Evolutionary conservation across 2,113 vertebrate species (phyloP), one percentile per base, ranked within the genome.

Genomic region (Neopipo cinnamomea): DNA sequence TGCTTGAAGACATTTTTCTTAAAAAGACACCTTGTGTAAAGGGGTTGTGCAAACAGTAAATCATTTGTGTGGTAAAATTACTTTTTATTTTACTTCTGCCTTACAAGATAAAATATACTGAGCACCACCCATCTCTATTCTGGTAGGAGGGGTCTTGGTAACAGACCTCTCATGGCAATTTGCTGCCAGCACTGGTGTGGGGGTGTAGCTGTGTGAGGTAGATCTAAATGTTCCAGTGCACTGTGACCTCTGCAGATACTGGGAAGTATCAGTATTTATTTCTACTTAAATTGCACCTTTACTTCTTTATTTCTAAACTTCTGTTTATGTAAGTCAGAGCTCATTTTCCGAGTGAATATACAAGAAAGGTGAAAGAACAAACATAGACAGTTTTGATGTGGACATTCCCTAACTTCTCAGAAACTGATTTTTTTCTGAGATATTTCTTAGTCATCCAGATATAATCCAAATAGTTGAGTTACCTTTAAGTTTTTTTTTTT

Each of bases 161-260:
- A 68, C 3, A 47, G 5, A 33, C 2, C 1, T 52, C 21, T 59
- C 3, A 2, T 37, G 30, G 13, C 21, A 80, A 21, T 18, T 47
- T 41, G 13, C 5, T 68, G 37, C 8, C 12, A 12, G 10, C 3
- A 9, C 3, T 44, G 37, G 5, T 12, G 44, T 14, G 39, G 16
- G 24, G 6, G 1, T 8, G 0, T 6, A 39, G 8, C 9, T 2
- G 0, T 50, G 39, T 46, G 22, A 55, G 20, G 23, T 33, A 12
- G 5, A 23, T 35, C 24, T 52, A 37, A 85, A 49, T 37, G 8
- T 53, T 78, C 49, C 27, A 17, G 44, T 33, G 8, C 16, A 28
- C 2, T 2, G 65, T 49, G 24, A 49, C 8, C 6, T 47, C 39
- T 30, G 55, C n/a, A 85, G 23, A 20, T 8, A 37, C 6, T 25